Evolutionary conservation across 2,797 vertebrate species (phyloP).

Genomic region (Lycodopsis pacificus): DNA sequence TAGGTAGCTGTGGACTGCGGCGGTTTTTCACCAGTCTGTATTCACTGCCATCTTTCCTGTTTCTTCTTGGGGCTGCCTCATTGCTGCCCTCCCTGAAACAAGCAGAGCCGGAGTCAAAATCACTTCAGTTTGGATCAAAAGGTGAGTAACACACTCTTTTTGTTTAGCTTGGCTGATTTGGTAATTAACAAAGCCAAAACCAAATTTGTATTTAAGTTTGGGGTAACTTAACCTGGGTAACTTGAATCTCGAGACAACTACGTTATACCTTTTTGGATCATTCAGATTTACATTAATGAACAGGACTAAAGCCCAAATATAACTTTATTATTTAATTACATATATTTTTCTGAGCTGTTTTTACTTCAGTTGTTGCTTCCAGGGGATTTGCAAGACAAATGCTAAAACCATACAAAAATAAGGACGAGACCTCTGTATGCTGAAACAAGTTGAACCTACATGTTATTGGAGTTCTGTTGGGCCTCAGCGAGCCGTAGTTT

Average conservation of each 20-base stretch:
- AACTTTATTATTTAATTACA: background rate
- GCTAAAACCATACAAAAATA: background rate
- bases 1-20: conserved; percentile 86
- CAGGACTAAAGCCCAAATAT: background rate
- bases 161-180: background rate
- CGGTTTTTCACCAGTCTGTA: conserved; percentile 93
- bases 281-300: background rate
- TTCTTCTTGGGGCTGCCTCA: conserved; percentile 86
- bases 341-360: background rate
- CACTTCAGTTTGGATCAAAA: background rate
- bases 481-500: conserved; percentile 93
- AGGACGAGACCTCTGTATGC: background rate
- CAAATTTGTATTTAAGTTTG: background rate
- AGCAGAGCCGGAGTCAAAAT: background rate
- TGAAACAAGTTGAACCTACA: conserved; percentile 84
- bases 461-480: conserved; percentile 88
- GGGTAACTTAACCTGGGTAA: background rate
- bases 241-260: conserved; percentile 2
- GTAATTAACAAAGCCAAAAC: background rate
- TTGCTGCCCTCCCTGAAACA: conserved; percentile 85
- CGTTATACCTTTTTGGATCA: background rate
- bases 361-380: background rate
- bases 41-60: conserved; percentile 93
- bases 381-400: conserved; percentile 3
- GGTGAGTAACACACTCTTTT: background rate